phyloP scores from a whole-genome alignment of 2,888 invertebrate genomes.

The Dynastes tityus region DNA sequence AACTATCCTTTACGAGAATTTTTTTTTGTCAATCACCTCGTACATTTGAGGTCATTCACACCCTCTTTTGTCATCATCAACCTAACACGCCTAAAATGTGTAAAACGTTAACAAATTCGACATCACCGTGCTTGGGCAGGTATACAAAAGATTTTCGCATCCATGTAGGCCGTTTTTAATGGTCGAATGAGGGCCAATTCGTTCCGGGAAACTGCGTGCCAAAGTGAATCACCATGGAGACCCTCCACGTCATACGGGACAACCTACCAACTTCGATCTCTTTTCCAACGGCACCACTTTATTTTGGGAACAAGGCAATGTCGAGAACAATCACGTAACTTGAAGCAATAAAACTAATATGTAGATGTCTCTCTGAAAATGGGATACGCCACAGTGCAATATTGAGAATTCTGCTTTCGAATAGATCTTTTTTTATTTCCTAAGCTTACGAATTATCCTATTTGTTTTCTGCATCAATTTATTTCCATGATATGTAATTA shows the following conservation, averaged over 20 bases:
- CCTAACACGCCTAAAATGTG: background rate
- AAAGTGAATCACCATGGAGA: conserved; percentile 56
- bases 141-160: background rate
- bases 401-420: too few species aligned
- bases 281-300: background rate
- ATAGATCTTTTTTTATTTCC: too few species aligned
- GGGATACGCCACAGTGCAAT: too few species aligned
- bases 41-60: too few species aligned
- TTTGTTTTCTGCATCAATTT: too few species aligned
- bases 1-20: too few species aligned
- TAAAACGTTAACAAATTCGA: background rate
- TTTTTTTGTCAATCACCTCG: background rate
- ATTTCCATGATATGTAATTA: too few species aligned
- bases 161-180: conserved; percentile 33
- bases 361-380: too few species aligned
- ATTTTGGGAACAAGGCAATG: background rate
- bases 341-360: too few species aligned
- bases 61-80: background rate
- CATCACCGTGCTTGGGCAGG: background rate
- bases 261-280: conserved; percentile 24
- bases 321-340: too few species aligned
- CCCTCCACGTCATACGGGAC: conserved; percentile 51
- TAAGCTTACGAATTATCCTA: too few species aligned
- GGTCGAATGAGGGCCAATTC: conserved; percentile 53
- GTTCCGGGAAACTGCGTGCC: conserved; percentile 53